Evolutionary conservation across 2,888 invertebrate genomes (phyloP), one percentile per base, ranked within the genome.

Genomic region (Pheosia tremula): DNA sequence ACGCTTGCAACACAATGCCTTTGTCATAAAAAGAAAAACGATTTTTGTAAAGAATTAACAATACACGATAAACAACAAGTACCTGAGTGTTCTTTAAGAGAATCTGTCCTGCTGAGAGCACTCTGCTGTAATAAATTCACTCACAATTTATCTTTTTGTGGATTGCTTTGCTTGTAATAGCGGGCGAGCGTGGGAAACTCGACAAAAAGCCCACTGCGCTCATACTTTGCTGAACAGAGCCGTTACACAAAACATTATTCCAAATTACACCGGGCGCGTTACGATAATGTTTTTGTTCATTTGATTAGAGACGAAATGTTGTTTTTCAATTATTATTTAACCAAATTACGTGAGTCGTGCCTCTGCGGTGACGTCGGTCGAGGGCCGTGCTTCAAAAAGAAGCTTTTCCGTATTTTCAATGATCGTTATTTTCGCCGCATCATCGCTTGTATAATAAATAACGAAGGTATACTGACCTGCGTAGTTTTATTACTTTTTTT

Each of bases 191-290:
- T 75, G 75, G 77, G 75, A 75, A 75, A 74, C 68, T 76, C 70
- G 68, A 50, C 75, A 76, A 75, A 75, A 76, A 76, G 83, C 83
- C 82, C 81, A 83, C 83, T 77, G 80, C 83, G 80, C 78, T 79
- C 75, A 81, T 84, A 83, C 83, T 85, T 83, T 83, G 76, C 79
- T 72, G 83, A 84, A 81, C 83, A 82, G 80, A 82, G 80, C 87
- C 86, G 87, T 89, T 89, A 88, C 85, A 84, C 86, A 87, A 86
- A 87, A 86, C 87, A 88, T 89, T 90, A 89, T 89, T 89, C 83
- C 84, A 89, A 90, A 90, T 89, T 88, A 87, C 88, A 87, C 85
- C 80, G 83, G 85, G 81, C 82, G 79, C 83, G 84, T 86, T 83
- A 84, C 87, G 83, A 87, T 87, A 85, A 87, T 86, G 86, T 84